These are phyloP conservation scores for Scylla paramamosain DNA, from an alignment of 1,140 invertebrate genomes.

Conservation along the genomic window DNA sequence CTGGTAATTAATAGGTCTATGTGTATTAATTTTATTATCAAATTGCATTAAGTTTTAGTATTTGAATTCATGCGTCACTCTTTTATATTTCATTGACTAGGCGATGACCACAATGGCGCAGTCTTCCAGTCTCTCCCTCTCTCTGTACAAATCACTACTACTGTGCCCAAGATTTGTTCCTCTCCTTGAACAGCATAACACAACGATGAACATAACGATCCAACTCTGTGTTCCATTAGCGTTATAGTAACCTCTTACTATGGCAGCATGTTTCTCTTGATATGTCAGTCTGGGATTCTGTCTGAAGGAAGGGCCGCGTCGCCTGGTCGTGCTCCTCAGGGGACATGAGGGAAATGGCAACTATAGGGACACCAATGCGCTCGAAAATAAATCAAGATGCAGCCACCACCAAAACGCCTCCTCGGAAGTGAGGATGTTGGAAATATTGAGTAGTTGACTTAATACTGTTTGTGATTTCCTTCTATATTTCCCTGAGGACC, in stretches of 20 bases:
- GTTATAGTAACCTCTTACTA: too few relatives aligned
- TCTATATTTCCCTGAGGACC: neutral
- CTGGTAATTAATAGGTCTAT: too few relatives aligned
- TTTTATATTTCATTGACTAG: too few relatives aligned
- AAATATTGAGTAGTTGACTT: neutral
- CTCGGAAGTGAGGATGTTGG: neutral
- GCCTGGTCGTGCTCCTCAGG: neutral
- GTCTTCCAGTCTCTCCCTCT: neutral
- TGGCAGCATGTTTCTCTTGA: neutral
- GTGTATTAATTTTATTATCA: too few relatives aligned
- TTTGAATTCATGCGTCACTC: too few relatives aligned
- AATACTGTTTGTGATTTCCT: neutral
- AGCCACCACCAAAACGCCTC: neutral
- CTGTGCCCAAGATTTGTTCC: neutral
- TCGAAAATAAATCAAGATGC: neutral
- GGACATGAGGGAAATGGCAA: neutral
- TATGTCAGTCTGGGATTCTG: neutral
- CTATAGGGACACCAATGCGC: neutral
- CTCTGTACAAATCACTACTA: neutral
- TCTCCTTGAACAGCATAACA: neutral
- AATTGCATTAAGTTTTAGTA: too few relatives aligned
- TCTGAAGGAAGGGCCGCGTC: neutral
- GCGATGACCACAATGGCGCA: neutral
- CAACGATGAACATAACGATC: neutral
- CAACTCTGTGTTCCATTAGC: neutral